Percentiles rank a stretch among this genome's conserved stretches.
Conservation (phyloP, 2,113 vertebrate genomes). For the Penelope pileata region DNA sequence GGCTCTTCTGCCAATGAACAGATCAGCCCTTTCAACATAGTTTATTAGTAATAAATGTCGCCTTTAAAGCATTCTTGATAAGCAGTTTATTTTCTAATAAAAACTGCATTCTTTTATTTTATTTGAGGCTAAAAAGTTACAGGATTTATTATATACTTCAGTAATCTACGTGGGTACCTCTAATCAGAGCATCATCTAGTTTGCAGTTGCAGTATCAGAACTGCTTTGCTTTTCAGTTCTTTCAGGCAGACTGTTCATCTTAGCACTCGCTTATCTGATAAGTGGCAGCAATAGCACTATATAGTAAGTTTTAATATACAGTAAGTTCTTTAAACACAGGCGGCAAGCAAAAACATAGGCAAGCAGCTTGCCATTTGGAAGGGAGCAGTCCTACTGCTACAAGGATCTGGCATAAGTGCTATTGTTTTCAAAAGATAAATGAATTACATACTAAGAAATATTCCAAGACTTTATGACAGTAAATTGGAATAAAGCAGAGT, state of each 20-base stretch:
- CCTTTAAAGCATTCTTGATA: conserved; percentile 54
- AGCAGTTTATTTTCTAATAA: conserved; percentile 63
- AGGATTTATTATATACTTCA: conserved; percentile 5
- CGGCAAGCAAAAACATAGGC: neutral
- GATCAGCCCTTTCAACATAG: conserved; percentile 8
- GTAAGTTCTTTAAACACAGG: conserved; percentile 11
- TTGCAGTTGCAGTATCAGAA: conserved; percentile 62
- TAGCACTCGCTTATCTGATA: conserved; percentile 51
- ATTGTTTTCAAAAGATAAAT: conserved; percentile 12
- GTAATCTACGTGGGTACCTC: neutral
- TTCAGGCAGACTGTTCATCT: conserved; percentile 44
- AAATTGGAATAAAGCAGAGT: neutral
- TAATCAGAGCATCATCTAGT: conserved; percentile 44
- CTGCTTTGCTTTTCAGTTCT: conserved; percentile 53
- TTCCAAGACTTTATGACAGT: neutral
- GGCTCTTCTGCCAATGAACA: neutral
- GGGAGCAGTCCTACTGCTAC: neutral
- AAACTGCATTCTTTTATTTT: conserved; percentile 34
- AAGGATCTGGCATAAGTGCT: neutral
- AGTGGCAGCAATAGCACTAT: conserved; percentile 4
- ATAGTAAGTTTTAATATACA: conserved; percentile 48
- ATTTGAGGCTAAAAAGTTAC: conserved; percentile 30
- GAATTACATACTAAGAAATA: neutral
- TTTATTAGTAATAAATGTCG: conserved; percentile 62
- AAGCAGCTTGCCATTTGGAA: neutral